These are phyloP conservation scores for Archocentrus centrarchus DNA, from an alignment of 2,113 vertebrate species.

Conservation along the genomic window DNA sequence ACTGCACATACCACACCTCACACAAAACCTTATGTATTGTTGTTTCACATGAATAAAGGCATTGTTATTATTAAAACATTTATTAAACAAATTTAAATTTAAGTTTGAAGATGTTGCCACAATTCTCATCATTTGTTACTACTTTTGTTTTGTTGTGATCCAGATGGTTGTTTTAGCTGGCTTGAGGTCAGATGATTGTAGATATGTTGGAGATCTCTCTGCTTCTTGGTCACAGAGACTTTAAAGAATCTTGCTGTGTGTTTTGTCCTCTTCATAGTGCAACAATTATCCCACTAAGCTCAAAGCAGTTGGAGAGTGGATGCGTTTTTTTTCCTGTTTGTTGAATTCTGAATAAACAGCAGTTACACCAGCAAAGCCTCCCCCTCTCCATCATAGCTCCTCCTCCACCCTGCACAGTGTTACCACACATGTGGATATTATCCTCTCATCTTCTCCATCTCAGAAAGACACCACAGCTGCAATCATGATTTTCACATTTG, in stretches of 20 bases:
- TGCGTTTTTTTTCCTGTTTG: neutral
- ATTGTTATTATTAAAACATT: neutral
- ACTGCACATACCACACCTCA: neutral
- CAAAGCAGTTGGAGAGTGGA: neutral
- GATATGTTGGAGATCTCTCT: accelerated
- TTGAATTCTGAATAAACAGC: neutral
- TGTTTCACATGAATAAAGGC: accelerated
- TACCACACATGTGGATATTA: neutral
- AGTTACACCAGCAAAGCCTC: neutral
- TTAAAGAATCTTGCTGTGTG: too few relatives aligned
- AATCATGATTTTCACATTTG: accelerated
- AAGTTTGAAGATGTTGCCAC: neutral
- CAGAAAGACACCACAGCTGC: neutral
- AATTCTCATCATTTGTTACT: accelerated
- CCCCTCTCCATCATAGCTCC: accelerated
- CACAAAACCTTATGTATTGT: accelerated
- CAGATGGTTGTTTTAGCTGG: accelerated
- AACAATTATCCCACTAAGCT: neutral
- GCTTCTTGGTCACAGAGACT: too few relatives aligned
- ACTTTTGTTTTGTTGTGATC: too few relatives aligned
- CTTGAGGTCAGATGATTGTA: neutral
- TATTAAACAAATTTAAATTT: neutral
- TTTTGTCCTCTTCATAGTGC: neutral
- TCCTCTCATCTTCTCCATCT: neutral
- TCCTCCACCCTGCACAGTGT: neutral